Base-by-base conservation (phyloP, 2,888 invertebrate species). In the Sussaba pulchella region DNA sequence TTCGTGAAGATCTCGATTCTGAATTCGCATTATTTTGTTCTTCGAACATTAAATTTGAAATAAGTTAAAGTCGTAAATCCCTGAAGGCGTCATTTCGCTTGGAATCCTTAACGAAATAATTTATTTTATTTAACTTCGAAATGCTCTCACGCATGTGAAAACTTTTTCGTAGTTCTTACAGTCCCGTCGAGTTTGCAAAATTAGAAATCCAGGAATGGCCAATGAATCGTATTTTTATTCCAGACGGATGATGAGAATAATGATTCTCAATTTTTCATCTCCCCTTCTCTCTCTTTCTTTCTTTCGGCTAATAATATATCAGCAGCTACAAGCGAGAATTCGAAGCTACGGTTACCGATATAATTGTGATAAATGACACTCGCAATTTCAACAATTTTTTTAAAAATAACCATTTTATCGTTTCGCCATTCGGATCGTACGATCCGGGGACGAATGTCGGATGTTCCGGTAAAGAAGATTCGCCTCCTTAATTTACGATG, bases 211-310 rank as follows among this genome's bases (percentile, higher is more conserved):
- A 5, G 1, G 9, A 47, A 47, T 47, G 47, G 47, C 50, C 50
- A 1, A 50, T 10, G 19, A 50, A 50, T 50, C 3, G 50, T 5
- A 50, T 50, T 21, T 19, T 19, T 21, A 50, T 50, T 50, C 19
- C 0, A 6, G 50, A 9, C 1, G 9, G 10, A 24, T 50, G 0
- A 12, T 5, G 10, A 24, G 6, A 31, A 26, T 57, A 31, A 57
- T 57, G 10, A 57, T 57, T 57, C 14, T 57, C 10, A 24, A 54
- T 9, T 9, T 31, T 57, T 26, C 26, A 54, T 54, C n/a, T n/a
- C n/a, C n/a, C n/a, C n/a, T n/a, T n/a, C n/a, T n/a, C n/a, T n/a
- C n/a, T n/a, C n/a, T n/a, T n/a, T n/a, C 10, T 12, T 52, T 24
- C 0, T 24, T 3, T 12, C 10, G 12, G 12, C 24, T n/a, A 10